Percentiles rank a stretch among this genome's conserved stretches.
Evolutionary conservation across 1,140 invertebrate species (phyloP).

Genomic region (Kradibia gibbosae): DNA sequence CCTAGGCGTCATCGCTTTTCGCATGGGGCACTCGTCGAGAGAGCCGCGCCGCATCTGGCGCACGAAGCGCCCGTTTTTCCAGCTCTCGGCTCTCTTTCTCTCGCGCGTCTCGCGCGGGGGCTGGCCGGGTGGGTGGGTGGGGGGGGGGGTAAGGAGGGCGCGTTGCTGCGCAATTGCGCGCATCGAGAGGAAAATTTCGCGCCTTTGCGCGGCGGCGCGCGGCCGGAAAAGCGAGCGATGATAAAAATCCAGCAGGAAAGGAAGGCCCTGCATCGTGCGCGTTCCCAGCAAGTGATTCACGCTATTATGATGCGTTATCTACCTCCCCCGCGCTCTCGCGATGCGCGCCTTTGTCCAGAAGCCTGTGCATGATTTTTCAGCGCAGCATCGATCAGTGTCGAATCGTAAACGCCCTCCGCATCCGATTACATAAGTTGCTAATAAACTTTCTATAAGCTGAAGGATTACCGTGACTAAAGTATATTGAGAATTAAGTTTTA

Average conservation of each 20-base stretch:
- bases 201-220: background rate
- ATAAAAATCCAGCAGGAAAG: conserved; percentile 19
- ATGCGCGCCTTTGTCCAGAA: background rate
- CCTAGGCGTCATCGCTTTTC: background rate
- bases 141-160: background rate
- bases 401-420: too few relatives aligned
- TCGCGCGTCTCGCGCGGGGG: background rate
- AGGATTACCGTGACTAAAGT: too few relatives aligned
- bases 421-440: too few relatives aligned
- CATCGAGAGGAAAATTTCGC: conserved; percentile 37
- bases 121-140: background rate
- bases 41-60: background rate
- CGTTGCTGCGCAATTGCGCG: background rate
- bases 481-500: too few relatives aligned
- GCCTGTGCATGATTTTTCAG: background rate
- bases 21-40: background rate
- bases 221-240: conserved; percentile 14
- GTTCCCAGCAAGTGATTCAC: conserved; percentile 25
- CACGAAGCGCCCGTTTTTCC: background rate
- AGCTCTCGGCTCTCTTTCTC: background rate
- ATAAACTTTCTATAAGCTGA: too few relatives aligned
- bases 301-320: background rate
- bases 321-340: background rate
- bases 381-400: background rate
- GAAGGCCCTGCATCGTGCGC: background rate